Base-by-base conservation (phyloP, 2,888 invertebrate genomes). In the Pristionchus japonicus region DNA sequence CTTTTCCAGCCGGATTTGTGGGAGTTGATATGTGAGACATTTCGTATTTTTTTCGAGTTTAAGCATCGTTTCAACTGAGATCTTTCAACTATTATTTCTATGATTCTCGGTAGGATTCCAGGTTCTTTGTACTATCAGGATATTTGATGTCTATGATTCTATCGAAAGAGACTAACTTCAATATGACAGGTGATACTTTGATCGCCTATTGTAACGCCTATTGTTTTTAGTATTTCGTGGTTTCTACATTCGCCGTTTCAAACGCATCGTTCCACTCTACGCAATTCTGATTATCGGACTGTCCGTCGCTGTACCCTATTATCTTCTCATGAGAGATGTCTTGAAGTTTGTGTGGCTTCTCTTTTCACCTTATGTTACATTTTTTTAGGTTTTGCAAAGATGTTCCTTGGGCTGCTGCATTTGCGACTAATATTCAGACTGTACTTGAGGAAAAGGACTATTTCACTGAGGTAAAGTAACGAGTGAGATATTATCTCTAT, bases 171-270 rank as follows among this genome's bases (percentile, higher is more conserved):
- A 0, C 37, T 17, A 1, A 70, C 37, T 37, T 70, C 0, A 37
- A 70, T 37, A 3, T 70, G 70, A 70, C 15, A 70, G 20, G 70
- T 70, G 6, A 20, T n/a, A n/a, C n/a, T n/a, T n/a, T n/a, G n/a
- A n/a, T n/a, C n/a, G n/a, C n/a, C n/a, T n/a, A n/a, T n/a, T n/a
- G n/a, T n/a, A n/a, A n/a, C n/a, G n/a, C n/a, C n/a, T n/a, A n/a
- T n/a, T n/a, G 11, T 11, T 23, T 70, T 23, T 37, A 70, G 70
- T 70, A 20, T 70, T 70, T 20, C 17, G 70, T 9, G 37, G 37
- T 9, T 77, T 77, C 27, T 77, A 77, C 77, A 47, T 27, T 43
- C 77, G 77, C 17, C 77, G 77, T 13, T 77, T 77, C 77, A 77
- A 77, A 27, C 77, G 77, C 20, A 77, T 77, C 9, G 77, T 77